A percentile compares a stretch with the other conserved stretches of the same genome.
These are phyloP conservation scores for Drusus annulatus DNA, from an alignment of 1,140 invertebrate species.

Conservation along the genomic window DNA sequence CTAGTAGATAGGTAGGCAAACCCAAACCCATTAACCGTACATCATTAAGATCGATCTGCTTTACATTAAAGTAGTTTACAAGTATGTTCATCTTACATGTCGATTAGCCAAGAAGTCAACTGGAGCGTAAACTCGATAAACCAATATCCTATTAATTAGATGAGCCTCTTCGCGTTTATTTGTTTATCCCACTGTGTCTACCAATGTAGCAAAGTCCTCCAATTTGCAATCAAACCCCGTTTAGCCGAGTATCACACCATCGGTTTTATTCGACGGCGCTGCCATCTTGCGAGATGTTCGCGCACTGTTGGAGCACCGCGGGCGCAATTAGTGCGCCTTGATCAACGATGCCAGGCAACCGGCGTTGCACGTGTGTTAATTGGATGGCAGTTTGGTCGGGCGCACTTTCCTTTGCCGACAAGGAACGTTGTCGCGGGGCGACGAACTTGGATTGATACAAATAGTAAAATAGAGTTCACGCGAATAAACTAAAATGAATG, in stretches of 20 bases:
- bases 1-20: no score
- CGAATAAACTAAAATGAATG: no score
- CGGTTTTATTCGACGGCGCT: constrained; percentile 36
- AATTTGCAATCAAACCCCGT: constrained; percentile 28
- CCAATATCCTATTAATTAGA: constrained; percentile 28
- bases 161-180: constrained; percentile 5
- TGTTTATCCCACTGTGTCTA: constrained; percentile 40
- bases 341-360: constrained; percentile 42
- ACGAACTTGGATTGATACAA: neutral
- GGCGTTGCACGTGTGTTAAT: constrained; percentile 45
- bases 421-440: neutral
- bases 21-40: no score
- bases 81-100: no score
- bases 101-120: no score
- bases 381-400: constrained; percentile 35
- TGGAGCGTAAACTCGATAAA: constrained; percentile 1
- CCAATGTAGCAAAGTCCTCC: constrained; percentile 16
- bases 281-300: constrained; percentile 49
- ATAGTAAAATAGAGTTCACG: no score
- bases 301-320: constrained; percentile 16
- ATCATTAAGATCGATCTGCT: no score
- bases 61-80: no score
- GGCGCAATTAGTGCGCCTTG: constrained; percentile 48
- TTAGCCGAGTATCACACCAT: constrained; percentile 43
- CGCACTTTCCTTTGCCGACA: constrained; percentile 29